Conservation (phyloP, 1,140 invertebrate species). For the Acyrthosiphon pisum region DNA sequence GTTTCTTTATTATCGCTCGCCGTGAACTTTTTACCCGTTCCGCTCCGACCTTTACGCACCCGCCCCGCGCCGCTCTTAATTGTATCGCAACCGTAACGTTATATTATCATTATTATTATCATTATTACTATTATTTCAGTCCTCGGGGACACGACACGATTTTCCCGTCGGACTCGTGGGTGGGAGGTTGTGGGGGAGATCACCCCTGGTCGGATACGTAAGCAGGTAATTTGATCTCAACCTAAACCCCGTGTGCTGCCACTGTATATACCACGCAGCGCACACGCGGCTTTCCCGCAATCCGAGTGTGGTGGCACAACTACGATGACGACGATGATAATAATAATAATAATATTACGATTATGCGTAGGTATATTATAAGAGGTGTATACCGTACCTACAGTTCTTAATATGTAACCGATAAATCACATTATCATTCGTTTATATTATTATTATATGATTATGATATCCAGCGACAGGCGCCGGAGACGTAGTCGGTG, state of each 20-base stretch:
- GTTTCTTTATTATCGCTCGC: not conserved
- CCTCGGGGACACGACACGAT: constrained; percentile 14
- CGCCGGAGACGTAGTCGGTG: not conserved
- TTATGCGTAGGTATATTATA: not conserved
- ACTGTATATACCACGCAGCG: not conserved
- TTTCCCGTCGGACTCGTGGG: not conserved
- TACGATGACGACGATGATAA: too few species aligned
- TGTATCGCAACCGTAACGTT: not conserved
- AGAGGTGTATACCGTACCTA: not conserved
- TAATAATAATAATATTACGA: not conserved
- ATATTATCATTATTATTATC: not conserved
- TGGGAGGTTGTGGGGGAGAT: not conserved
- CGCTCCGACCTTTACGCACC: not conserved
- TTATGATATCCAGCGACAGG: not conserved
- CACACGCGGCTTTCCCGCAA: not conserved
- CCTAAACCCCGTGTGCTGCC: not conserved
- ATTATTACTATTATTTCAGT: not conserved
- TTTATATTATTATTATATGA: not conserved
- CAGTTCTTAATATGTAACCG: not conserved
- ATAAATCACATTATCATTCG: not conserved
- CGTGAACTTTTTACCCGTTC: constrained; percentile 19
- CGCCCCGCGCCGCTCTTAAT: not conserved
- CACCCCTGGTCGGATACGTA: not conserved
- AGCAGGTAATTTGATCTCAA: not conserved
- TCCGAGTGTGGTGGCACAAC: not conserved